phyloP scores from a whole-genome alignment of 1,140 invertebrate species.

The Trachymyrmex cornetzi region DNA sequence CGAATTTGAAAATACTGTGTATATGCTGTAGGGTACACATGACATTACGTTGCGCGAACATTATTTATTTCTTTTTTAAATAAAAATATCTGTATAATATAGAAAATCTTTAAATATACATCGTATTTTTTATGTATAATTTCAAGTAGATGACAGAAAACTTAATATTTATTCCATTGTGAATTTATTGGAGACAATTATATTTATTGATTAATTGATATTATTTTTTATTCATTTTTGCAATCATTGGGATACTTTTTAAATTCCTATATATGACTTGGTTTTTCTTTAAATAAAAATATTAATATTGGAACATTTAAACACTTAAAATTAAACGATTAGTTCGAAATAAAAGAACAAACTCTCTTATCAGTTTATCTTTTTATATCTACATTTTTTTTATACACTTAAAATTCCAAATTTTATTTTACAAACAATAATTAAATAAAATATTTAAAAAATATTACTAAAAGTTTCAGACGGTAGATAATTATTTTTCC shows the following conservation, averaged over 20 bases:
- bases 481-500: neutral
- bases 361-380: neutral
- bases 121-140: neutral
- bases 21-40: neutral
- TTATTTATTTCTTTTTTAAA: neutral
- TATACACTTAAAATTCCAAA: neutral
- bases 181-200: neutral
- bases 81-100: neutral
- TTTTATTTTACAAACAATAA: slow-evolving; percentile 1
- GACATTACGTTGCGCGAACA: neutral
- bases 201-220: neutral
- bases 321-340: neutral
- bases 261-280: neutral
- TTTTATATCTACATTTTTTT: no score
- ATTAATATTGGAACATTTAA: neutral
- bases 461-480: neutral
- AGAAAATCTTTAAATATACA: neutral
- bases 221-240: neutral
- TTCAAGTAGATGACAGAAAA: neutral
- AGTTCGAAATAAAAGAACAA: neutral
- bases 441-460: no score
- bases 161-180: neutral
- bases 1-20: no score
- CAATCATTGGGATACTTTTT: neutral
- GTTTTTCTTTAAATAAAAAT: neutral